Base-by-base conservation (phyloP, 1,140 invertebrate genomes). In the Colletes gigas region DNA sequence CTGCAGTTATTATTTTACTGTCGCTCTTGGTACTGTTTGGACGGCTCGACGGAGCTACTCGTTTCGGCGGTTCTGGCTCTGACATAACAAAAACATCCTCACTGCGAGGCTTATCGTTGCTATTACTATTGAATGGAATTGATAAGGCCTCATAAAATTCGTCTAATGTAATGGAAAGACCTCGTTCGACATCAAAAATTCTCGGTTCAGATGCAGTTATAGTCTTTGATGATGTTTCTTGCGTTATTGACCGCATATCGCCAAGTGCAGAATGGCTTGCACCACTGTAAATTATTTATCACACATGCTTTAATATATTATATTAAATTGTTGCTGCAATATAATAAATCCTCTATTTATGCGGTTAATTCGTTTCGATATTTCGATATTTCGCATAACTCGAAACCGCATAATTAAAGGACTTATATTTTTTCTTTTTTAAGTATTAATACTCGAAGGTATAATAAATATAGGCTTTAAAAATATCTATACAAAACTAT, bases 161-260 rank as follows among this genome's bases (percentile, higher is more conserved):
- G 3, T 89, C 86, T 41, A 91, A 83, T 70, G 79, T 84, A 44
- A 82, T 77, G 7, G 89, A 75, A 41, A 83, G 50, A 55, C 82
- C 59, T 50, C 68, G 67, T 47, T 92, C 91, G 3, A 86, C 82
- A 65, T 91, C 86, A 2, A 84, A 41, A 66, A 91, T 85, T 75
- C 88, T 83, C 15, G 82, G 84, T 62, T 92, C 90, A 15, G 81
- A 78, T 10, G 89, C 71, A 44, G 90, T 89, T 62, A 94, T 88
- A 65, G 89, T 74, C 55, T 92, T 92, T 2, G 88, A 88, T 30
- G 90, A 90, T 17, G 88, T 84, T 84, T 97, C 97, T 93, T 99
- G 98, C 90, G 98, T 96, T 88, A 99, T 98, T 8, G 95, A 96
- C 88, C 97, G 96, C 98, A 99, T 99, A 90, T 99, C 98, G 69